phyloP scores from a whole-genome alignment of 2,797 vertebrate genomes.

The Poecilia gillii region DNA sequence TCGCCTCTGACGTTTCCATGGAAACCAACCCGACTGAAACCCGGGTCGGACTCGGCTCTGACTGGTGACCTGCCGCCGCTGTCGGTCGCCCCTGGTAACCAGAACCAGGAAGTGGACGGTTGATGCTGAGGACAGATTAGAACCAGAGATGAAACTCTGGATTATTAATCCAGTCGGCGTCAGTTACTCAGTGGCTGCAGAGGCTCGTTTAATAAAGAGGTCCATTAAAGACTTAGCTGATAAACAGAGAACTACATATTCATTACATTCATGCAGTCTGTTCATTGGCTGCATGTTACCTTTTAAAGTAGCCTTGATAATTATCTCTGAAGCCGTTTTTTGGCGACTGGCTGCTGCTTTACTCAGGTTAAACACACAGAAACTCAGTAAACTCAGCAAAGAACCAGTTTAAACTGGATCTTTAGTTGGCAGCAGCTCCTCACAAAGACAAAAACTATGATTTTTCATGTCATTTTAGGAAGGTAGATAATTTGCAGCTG shows the following conservation, averaged over 20 bases:
- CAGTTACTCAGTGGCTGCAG: background rate
- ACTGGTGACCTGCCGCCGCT: background rate
- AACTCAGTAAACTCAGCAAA: background rate
- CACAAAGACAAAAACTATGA: background rate
- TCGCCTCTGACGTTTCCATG: constrained; percentile 42
- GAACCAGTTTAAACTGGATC: background rate
- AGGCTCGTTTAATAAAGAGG: background rate
- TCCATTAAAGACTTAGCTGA: background rate
- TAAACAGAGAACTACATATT: background rate
- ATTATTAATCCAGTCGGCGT: background rate
- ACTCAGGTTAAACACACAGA: background rate
- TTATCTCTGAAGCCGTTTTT: background rate
- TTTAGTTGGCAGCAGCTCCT: background rate
- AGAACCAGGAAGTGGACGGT: background rate
- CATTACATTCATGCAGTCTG: background rate
- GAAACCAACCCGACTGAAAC: background rate
- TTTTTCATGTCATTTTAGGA: background rate
- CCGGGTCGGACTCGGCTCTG: background rate
- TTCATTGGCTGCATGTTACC: background rate
- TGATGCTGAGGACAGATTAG: background rate
- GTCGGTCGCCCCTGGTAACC: background rate
- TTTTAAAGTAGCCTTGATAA: background rate
- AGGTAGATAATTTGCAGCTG: no score
- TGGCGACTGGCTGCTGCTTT: background rate
- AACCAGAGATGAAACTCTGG: background rate